phyloP scores from a whole-genome alignment of 1,140 invertebrate genomes.

The Yoshiicerus persimilis region DNA sequence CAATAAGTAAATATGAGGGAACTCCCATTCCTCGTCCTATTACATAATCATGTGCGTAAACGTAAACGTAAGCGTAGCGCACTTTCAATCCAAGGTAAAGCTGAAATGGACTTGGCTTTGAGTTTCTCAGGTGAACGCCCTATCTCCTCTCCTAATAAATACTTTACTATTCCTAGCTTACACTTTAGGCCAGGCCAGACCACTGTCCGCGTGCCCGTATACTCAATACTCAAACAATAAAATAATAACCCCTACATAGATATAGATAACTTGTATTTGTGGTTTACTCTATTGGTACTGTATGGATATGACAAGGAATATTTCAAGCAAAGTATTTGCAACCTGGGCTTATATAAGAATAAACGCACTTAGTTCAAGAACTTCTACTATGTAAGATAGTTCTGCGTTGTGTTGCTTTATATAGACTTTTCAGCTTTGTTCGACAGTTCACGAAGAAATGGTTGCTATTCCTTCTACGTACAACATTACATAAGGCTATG shows the following conservation, averaged over 20 bases:
- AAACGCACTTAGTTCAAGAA: not conserved
- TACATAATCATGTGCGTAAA: not conserved
- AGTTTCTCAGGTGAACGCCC: constrained; percentile 14
- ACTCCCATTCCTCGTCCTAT: not conserved
- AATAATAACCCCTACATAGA: too few species aligned
- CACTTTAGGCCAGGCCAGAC: too few species aligned
- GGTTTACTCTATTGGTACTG: not conserved
- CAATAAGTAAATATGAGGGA: not conserved
- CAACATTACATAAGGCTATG: not conserved
- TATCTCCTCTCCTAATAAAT: not conserved
- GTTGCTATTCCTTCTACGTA: not conserved
- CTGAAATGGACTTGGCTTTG: not conserved
- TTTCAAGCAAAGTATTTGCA: not conserved
- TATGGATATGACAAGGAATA: not conserved
- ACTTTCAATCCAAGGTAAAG: not conserved
- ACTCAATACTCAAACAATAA: not conserved
- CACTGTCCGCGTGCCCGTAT: not conserved
- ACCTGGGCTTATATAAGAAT: not conserved
- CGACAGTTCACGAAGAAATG: not conserved
- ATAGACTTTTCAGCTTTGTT: not conserved
- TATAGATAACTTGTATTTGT: not conserved
- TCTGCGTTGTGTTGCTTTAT: not conserved
- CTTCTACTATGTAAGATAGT: not conserved
- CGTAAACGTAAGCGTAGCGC: not conserved
- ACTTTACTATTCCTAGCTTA: too few species aligned